Evolutionary conservation across 2,797 vertebrate genomes (phyloP).

Genomic region (Apogon hyalosoma): DNA sequence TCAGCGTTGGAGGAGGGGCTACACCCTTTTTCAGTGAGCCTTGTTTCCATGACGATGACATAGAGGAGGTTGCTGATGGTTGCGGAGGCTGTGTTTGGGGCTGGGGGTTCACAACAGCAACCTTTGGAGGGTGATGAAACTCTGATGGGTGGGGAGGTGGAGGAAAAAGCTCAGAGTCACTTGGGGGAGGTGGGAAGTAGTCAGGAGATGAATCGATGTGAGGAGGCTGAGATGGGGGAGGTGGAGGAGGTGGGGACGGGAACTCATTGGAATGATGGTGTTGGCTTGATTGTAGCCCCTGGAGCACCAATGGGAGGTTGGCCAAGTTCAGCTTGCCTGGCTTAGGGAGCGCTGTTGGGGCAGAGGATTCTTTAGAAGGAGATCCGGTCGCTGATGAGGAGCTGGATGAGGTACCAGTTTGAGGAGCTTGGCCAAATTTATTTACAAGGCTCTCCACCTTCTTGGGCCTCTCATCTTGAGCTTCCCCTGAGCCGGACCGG

Average conservation of each 20-base stretch:
- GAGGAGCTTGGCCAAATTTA: conserved; percentile 88
- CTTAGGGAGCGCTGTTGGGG: conserved; percentile 87
- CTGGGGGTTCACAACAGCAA: conserved; percentile 95
- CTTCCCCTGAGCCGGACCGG: conserved; percentile 83
- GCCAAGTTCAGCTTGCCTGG: conserved; percentile 94
- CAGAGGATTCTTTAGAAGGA: conserved; percentile 85
- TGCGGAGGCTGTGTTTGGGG: conserved; percentile 83
- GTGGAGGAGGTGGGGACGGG: conserved; percentile 84
- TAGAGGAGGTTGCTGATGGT: conserved; percentile 25
- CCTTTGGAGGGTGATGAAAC: conserved; percentile 89
- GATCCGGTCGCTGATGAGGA: conserved; percentile 84
- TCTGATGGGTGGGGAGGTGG: conserved; percentile 88
- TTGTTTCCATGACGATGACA: conserved; percentile 86
- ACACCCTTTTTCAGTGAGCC: conserved; percentile 90
- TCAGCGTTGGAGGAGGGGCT: conserved; percentile 86
- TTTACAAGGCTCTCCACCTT: conserved; percentile 94
- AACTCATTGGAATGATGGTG: conserved; percentile 85
- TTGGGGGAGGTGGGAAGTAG: conserved; percentile 92
- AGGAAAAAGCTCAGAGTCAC: conserved; percentile 91
- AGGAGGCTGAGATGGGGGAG: conserved; percentile 72
- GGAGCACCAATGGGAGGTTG: conserved; percentile 87
- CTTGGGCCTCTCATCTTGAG: conserved; percentile 86
- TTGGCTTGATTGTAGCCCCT: conserved; percentile 79
- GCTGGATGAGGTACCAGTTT: conserved; percentile 64
- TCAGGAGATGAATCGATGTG: conserved; percentile 88